These are phyloP conservation scores for Aethina tumida DNA, from an alignment of 1,140 invertebrate species.

Conservation along the genomic window DNA sequence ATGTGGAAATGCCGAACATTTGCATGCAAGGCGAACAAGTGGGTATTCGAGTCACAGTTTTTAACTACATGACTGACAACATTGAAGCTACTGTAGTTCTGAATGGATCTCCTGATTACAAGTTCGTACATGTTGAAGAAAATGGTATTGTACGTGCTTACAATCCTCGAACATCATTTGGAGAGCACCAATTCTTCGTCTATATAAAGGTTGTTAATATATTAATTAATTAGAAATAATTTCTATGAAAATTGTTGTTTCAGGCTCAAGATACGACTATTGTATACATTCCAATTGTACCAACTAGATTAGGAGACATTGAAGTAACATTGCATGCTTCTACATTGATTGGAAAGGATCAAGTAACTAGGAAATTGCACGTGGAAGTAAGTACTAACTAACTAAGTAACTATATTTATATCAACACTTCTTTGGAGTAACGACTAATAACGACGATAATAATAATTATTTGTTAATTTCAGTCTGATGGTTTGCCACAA, in stretches of 20 bases:
- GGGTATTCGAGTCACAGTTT: slow-evolving; percentile 82
- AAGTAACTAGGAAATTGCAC: slow-evolving; percentile 56
- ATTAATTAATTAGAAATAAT: neutral
- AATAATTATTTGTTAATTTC: slow-evolving; percentile 25
- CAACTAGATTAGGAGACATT: slow-evolving; percentile 68
- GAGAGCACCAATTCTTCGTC: slow-evolving; percentile 90
- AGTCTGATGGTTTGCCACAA: slow-evolving; percentile 88
- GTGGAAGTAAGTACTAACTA: slow-evolving; percentile 60
- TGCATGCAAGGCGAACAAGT: slow-evolving; percentile 89
- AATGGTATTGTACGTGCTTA: slow-evolving; percentile 79
- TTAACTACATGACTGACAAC: slow-evolving; percentile 81
- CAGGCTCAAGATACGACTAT: slow-evolving; percentile 63
- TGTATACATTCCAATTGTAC: slow-evolving; percentile 86
- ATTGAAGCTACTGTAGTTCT: slow-evolving; percentile 81
- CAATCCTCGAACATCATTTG: slow-evolving; percentile 76
- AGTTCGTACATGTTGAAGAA: slow-evolving; percentile 90
- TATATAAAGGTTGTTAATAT: slow-evolving; percentile 51
- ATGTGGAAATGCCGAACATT: slow-evolving; percentile 80
- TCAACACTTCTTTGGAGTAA: too few relatives aligned
- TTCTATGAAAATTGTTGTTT: slow-evolving; percentile 6
- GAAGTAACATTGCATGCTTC: slow-evolving; percentile 72
- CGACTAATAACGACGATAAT: too few relatives aligned
- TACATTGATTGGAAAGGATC: slow-evolving; percentile 76
- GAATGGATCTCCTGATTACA: slow-evolving; percentile 76
- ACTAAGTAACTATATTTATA: too few relatives aligned